Evolutionary conservation across 2,113 vertebrate species (phyloP).

Genomic region (Seriola quinqueradiata): DNA sequence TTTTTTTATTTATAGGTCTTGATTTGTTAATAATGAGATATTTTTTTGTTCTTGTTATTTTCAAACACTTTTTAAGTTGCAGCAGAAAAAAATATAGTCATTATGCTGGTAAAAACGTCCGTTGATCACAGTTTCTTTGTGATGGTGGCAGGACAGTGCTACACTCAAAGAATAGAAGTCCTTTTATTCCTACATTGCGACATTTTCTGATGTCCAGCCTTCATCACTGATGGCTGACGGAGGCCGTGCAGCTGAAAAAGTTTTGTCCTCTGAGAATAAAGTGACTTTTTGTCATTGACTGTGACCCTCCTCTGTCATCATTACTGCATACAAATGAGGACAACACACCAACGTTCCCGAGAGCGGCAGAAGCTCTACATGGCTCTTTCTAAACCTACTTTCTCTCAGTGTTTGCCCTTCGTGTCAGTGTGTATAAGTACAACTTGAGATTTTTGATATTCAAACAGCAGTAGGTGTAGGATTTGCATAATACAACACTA

Average conservation of each 20-base stretch:
- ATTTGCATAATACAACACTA: conserved; percentile 33
- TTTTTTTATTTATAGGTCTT: neutral
- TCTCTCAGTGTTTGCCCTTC: neutral
- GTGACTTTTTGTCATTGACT: neutral
- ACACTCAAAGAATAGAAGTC: neutral
- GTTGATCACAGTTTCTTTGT: neutral
- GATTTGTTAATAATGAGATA: neutral
- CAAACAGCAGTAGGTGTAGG: conserved; percentile 16
- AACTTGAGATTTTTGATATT: conserved; percentile 29
- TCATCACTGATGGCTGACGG: neutral
- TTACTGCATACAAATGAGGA: neutral
- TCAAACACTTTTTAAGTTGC: neutral
- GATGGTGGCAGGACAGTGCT: neutral
- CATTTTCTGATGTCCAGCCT: neutral
- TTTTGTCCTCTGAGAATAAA: neutral
- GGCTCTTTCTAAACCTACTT: neutral
- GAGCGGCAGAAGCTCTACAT: neutral
- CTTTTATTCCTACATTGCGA: neutral
- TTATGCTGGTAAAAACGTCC: neutral
- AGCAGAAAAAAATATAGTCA: neutral
- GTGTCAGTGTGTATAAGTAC: neutral
- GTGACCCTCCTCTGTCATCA: neutral
- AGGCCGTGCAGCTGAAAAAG: neutral
- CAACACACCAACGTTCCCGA: neutral
- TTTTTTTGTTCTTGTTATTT: neutral